phyloP scores from a whole-genome alignment of 2,888 invertebrate species.

The Patella pellucida region DNA sequence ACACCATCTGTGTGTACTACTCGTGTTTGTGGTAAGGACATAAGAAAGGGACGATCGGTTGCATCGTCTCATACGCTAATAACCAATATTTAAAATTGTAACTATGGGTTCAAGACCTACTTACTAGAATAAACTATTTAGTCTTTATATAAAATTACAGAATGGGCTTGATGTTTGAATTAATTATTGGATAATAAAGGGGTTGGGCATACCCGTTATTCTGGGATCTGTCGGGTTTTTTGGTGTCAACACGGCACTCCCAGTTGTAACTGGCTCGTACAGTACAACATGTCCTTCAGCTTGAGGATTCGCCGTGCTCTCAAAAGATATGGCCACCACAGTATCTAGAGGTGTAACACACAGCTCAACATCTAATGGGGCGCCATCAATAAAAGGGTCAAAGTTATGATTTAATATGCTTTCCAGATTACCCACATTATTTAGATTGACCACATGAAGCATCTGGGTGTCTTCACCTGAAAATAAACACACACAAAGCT shows the following conservation, averaged over 20 bases:
- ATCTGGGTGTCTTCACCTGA: conserved; percentile 17
- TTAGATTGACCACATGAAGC: conserved; percentile 15
- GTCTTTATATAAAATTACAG: too few relatives aligned
- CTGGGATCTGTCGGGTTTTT: conserved; percentile 6
- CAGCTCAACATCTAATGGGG: conserved; percentile 16
- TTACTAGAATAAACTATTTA: too few relatives aligned
- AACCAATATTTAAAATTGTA: too few relatives aligned
- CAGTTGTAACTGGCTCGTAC: background rate
- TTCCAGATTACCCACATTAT: background rate
- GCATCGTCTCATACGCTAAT: too few relatives aligned
- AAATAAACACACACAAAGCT: background rate
- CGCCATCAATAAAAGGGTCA: conserved; percentile 7
- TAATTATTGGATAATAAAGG: background rate
- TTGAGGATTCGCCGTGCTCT: background rate
- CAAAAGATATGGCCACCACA: conserved; percentile 14
- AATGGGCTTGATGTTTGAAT: too few relatives aligned
- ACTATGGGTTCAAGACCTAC: too few relatives aligned
- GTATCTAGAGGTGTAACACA: background rate
- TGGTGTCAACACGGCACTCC: background rate
- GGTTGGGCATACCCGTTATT: background rate
- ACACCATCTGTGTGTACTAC: too few relatives aligned
- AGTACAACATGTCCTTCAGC: conserved; percentile 14
- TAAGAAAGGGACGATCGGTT: too few relatives aligned
- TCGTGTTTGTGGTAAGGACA: too few relatives aligned
- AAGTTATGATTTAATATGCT: conserved; percentile 9